Evolutionary conservation across 2,797 vertebrate genomes (phyloP), one percentile per base, ranked within the genome.

Genomic region (Paguma larvata): DNA sequence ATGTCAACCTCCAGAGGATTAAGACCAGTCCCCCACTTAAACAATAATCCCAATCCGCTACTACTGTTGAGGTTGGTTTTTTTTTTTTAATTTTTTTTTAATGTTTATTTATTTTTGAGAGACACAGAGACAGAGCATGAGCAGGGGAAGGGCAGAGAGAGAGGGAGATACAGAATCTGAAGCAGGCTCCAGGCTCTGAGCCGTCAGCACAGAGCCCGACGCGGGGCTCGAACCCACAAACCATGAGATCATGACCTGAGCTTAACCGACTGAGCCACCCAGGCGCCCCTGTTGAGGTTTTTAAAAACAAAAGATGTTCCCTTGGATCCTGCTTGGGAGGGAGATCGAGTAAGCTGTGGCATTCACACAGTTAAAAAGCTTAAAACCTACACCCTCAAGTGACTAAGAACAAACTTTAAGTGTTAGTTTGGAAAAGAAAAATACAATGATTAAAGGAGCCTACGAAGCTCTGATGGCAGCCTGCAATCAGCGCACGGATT

Each of bases 361-460:
- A 56, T 32, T 93, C 38, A 59, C 0, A 63, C 38, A 73, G 88
- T 92, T 94, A 80, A 79, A 25, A 53, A 77, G 68, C 63, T 70
- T 62, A 34, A 75, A 30, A 62, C 30, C 51, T 16, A 38, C 30
- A n/a, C 38, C 25, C 30, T 51, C 34, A 79, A 86, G 87, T 91
- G 44, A 79, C 70, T 32, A 92, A 21, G 41, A 93, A 70, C 59
- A 93, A 65, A 65, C 25, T 78, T 68, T n/a, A 83, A 83, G 41
- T 41, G 72, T 85, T 38, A 75, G 65, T 94, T 98, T 89, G 59
- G 56, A 79, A 95, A 79, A 93, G 56, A 46, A 63, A 65, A 94
- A 90, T 85, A 86, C 30, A 79, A 44, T 85, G 92, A 95, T 85
- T 70, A 77, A 84, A 85, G 85, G 56, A 86, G 41, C 2, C 51